A percentile compares a stretch with the other conserved stretches of the same genome.
phyloP scores from a whole-genome alignment of 2,797 vertebrate genomes.

The Dipus sagitta region DNA sequence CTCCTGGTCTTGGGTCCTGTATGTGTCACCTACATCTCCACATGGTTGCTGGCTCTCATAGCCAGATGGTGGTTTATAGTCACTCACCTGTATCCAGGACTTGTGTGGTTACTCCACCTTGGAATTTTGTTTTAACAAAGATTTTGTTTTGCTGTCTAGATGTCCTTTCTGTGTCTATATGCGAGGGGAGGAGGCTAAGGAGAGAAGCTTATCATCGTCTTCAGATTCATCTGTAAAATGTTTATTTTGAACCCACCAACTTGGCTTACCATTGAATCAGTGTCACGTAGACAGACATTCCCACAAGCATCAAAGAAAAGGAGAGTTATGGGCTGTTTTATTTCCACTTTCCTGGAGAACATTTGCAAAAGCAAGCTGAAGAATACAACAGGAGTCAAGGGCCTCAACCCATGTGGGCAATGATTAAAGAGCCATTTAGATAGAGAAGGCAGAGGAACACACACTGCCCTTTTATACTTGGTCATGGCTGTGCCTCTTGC shows the following conservation, averaged over 20 bases:
- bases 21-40: not conserved
- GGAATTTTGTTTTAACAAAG: not conserved
- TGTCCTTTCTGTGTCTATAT: not conserved
- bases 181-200: not conserved
- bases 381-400: not conserved
- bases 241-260: not conserved
- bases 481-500: not conserved
- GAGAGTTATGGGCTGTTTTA: not conserved
- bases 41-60: not conserved
- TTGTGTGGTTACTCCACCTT: not conserved
- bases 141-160: not conserved
- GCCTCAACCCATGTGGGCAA: not conserved
- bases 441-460: not conserved
- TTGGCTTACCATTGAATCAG: not conserved
- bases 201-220: not conserved
- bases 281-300: not conserved
- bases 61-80: not conserved
- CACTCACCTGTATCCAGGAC: not conserved
- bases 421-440: not conserved
- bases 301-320: not conserved
- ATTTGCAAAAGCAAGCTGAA: not conserved
- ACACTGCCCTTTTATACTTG: not conserved
- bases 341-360: not conserved
- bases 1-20: not conserved
- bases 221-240: not conserved